Percentiles rank a stretch among this genome's conserved stretches.
Evolutionary conservation across 2,113 vertebrate species (phyloP).

Genomic region (Probosciger aterrimus): DNA sequence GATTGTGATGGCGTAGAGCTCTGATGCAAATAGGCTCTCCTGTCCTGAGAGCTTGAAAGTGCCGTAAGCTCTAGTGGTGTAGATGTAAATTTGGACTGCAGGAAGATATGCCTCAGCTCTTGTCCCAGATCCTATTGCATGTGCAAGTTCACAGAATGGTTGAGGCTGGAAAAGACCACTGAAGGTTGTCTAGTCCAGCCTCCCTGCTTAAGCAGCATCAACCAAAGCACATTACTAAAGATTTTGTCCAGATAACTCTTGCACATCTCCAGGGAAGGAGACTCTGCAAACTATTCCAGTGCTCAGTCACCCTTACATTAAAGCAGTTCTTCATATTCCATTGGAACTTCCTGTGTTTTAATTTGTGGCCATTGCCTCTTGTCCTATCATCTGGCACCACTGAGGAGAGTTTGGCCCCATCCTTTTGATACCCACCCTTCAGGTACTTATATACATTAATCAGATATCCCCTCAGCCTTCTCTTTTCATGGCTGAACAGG

Average conservation of each 20-base stretch:
- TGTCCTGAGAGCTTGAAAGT: background rate
- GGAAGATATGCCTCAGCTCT: background rate
- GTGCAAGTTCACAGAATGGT: background rate
- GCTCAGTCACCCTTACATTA: background rate
- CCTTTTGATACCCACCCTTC: background rate
- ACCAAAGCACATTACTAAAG: background rate
- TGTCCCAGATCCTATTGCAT: background rate
- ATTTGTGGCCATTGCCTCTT: background rate
- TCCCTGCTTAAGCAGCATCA: background rate
- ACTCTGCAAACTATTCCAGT: background rate
- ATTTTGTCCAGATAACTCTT: background rate
- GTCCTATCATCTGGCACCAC: background rate
- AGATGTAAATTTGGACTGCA: background rate
- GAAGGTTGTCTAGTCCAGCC: background rate
- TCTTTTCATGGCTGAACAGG: background rate
- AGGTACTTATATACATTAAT: background rate
- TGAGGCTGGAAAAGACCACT: background rate
- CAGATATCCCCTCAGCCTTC: background rate
- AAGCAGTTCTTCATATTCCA: background rate
- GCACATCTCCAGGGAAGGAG: background rate
- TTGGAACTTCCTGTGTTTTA: background rate
- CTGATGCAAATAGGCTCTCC: background rate
- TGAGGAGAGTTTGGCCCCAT: background rate
- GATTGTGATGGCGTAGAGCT: background rate
- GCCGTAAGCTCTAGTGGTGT: background rate